Evolutionary conservation across 1,140 invertebrate species (phyloP), one percentile per base, ranked within the genome.

Genomic region (Brachionus sp.): DNA sequence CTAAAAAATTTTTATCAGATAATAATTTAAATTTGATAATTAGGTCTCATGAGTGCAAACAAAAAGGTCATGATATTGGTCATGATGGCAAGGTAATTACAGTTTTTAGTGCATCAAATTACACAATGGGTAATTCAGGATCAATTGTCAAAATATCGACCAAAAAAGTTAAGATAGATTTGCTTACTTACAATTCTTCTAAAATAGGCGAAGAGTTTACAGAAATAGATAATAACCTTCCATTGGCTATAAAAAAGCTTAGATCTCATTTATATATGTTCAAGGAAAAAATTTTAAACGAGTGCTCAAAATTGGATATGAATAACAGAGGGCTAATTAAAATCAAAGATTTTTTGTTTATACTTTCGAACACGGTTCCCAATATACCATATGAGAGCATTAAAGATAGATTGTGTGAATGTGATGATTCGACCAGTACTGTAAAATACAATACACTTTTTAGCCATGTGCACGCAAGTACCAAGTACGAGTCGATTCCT

Each of bases 31-130:
- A 13, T 9, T 13, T 84, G 19, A 42, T 84, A 29, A 80, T 84
- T n/a, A 12, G 83, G 7, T 84, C 83, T 16, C 83, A 84, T 50
- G 42, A 84, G 35, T 75, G 66, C 46, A 77, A 77, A 44, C 44
- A 13, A 42, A 68, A 84, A 9, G 83, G 83, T 9, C 57, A 84
- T 42, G 83, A 84, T 29, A 50, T 84, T n/a, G 3, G 4, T 5
- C 83, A 84, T 62, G 83, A 77, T 68, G 70, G 70, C 5, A 64
- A 66, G 39, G 92, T 94, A 73, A 92, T 95, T 82, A 95, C 94
- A 57, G 93, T 95, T 84, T 95, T 95, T 88, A 95, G 94, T 7
- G 94, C 94, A 1, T 95, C 94, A 0, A 95, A 95, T 87, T 95
- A 95, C 87, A 95, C 95, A 88, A 89, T 93, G 25, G 94, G 94